phyloP scores from a whole-genome alignment of 2,888 invertebrate genomes.

The Itoplectis maculator region DNA sequence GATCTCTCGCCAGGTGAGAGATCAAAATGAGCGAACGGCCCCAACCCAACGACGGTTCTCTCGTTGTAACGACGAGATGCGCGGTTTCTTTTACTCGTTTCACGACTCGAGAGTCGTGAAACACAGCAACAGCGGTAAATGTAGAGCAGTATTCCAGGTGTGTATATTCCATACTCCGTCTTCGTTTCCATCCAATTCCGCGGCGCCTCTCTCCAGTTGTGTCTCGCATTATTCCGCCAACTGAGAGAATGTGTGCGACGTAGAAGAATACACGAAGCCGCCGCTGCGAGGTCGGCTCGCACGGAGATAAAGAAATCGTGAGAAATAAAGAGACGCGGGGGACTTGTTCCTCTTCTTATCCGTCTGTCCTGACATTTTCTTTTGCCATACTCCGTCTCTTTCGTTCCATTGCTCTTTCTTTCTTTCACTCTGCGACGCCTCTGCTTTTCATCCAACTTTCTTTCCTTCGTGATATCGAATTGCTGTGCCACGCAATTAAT shows the following conservation, averaged over 20 bases:
- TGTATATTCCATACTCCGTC: slow-evolving; percentile 10
- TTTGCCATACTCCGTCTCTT: neutral
- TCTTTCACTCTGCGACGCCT: neutral
- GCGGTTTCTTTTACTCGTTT: neutral
- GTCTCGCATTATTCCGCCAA: slow-evolving; percentile 6
- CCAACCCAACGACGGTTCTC: slow-evolving; percentile 2
- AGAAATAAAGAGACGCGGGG: slow-evolving; percentile 36
- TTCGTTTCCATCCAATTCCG: slow-evolving; percentile 15
- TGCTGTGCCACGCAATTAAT: slow-evolving; percentile 41
- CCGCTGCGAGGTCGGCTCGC: too few species aligned
- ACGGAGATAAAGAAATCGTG: too few species aligned
- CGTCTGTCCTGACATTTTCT: slow-evolving; percentile 10
- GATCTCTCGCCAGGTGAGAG: neutral
- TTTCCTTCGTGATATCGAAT: slow-evolving; percentile 33
- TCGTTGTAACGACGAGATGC: slow-evolving; percentile 17
- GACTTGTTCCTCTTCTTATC: slow-evolving; percentile 30
- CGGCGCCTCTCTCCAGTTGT: neutral
- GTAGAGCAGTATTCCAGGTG: neutral
- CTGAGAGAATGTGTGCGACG: neutral
- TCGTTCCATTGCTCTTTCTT: neutral
- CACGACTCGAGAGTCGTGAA: neutral
- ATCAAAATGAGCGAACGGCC: too few species aligned
- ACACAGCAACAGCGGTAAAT: neutral
- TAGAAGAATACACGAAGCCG: neutral
- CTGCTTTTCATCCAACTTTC: neutral